These are phyloP conservation scores for Diarsia dahlii DNA, from an alignment of 2,888 invertebrate genomes.

Conservation along the genomic window DNA sequence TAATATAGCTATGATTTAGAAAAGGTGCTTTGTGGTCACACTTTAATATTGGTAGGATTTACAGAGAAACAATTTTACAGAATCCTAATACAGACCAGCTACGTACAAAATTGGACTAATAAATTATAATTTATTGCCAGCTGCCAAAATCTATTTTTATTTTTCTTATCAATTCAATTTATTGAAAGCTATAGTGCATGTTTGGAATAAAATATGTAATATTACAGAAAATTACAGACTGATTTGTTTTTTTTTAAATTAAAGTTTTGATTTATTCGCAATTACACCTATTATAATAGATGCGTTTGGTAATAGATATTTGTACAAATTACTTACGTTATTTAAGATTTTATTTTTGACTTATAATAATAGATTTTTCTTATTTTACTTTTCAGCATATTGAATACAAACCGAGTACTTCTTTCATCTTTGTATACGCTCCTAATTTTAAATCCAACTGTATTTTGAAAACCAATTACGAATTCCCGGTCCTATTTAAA, in stretches of 20 bases:
- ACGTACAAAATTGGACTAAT: constrained; percentile 10
- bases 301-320: neutral
- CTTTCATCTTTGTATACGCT: neutral
- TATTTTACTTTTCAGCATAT: neutral
- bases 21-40: too few relatives aligned
- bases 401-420: neutral
- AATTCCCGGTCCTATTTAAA: neutral
- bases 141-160: constrained; percentile 29
- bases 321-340: neutral
- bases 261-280: constrained; percentile 22
- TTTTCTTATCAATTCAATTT: constrained; percentile 26
- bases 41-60: too few relatives aligned
- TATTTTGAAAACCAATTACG: neutral
- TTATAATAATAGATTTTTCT: neutral
- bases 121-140: constrained; percentile 26
- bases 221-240: neutral
- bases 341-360: neutral
- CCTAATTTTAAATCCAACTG: constrained; percentile 1
- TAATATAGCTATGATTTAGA: too few relatives aligned
- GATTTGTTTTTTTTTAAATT: neutral
- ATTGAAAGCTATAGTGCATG: constrained; percentile 13
- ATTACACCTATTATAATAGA: neutral
- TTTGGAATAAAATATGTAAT: constrained; percentile 27
- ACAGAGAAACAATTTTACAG: neutral
- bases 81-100: neutral